Evolutionary conservation across 1,140 invertebrate genomes (phyloP).

Genomic region (Bilobella aurantiaca): DNA sequence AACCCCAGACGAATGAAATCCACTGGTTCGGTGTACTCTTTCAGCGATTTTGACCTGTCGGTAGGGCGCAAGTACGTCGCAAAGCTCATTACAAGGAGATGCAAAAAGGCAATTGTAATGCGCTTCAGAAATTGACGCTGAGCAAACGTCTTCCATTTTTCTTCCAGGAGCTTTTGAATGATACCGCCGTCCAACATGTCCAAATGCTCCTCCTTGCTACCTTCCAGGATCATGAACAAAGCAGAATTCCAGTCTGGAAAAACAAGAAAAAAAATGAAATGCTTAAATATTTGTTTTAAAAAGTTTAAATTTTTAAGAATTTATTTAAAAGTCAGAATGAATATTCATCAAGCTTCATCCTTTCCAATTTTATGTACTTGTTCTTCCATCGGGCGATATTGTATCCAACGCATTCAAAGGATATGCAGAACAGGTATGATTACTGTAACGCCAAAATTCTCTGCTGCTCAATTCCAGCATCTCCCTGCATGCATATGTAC

Average conservation of each 20-base stretch:
- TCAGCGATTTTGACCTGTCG: conserved; percentile 44
- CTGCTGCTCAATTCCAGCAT: conserved; percentile 91
- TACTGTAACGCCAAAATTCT: conserved; percentile 97
- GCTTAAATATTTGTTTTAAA: too few species aligned
- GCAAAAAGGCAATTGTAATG: conserved; percentile 64
- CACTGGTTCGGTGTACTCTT: conserved; percentile 41
- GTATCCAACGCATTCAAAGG: conserved; percentile 93
- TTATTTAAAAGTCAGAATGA: too few species aligned
- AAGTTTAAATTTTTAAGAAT: too few species aligned
- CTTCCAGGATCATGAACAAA: conserved; percentile 93
- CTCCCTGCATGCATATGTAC: conserved; percentile 49
- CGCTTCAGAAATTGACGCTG: conserved; percentile 85
- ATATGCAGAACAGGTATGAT: conserved; percentile 97
- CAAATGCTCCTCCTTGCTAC: conserved; percentile 92
- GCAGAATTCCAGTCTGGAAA: conserved; percentile 93
- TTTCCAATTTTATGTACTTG: too few species aligned
- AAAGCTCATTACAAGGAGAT: conserved; percentile 75
- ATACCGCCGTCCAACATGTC: conserved; percentile 98
- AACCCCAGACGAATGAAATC: conserved; percentile 56
- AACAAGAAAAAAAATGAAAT: neutral
- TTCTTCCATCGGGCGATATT: conserved; percentile 80
- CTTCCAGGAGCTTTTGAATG: conserved; percentile 88
- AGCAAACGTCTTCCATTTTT: conserved; percentile 99
- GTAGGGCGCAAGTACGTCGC: conserved; percentile 76
- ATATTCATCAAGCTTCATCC: too few species aligned